Conservation (phyloP, 2,888 invertebrate genomes). For the Stenotaenia linearis region DNA sequence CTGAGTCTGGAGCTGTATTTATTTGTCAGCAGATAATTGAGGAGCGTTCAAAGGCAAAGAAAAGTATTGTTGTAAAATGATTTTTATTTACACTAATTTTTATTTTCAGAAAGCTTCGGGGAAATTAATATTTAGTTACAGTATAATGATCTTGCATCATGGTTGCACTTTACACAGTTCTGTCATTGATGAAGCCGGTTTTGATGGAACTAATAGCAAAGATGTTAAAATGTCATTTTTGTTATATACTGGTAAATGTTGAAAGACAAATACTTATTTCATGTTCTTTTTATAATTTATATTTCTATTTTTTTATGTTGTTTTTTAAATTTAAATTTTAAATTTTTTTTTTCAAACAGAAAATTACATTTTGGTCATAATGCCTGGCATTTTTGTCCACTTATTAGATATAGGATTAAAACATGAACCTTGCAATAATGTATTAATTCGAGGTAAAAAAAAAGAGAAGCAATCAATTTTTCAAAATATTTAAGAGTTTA, state of each 20-base stretch:
- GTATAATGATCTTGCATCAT: neutral
- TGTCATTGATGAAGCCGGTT: neutral
- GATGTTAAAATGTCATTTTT: neutral
- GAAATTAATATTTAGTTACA: neutral
- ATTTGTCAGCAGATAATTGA: conserved; percentile 62
- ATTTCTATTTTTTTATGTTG: neutral
- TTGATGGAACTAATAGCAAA: neutral
- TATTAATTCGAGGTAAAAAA: conserved; percentile 7
- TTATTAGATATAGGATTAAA: conserved; percentile 6
- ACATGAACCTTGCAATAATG: conserved; percentile 12
- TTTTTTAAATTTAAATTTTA: too few species aligned
- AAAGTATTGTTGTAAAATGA: neutral
- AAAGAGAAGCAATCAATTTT: neutral
- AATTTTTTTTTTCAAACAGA: neutral
- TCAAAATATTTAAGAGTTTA: neutral
- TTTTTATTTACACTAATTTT: neutral
- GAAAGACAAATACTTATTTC: neutral
- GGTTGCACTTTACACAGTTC: conserved; percentile 8
- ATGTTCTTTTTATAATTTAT: neutral
- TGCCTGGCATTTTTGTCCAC: conserved; percentile 27
- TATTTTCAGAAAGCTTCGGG: neutral
- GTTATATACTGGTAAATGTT: neutral
- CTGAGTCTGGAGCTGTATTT: conserved; percentile 65
- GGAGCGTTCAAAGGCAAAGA: neutral
- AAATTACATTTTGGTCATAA: neutral